Evolutionary conservation across 2,888 invertebrate genomes (phyloP).

Genomic region (Apeira syringaria): DNA sequence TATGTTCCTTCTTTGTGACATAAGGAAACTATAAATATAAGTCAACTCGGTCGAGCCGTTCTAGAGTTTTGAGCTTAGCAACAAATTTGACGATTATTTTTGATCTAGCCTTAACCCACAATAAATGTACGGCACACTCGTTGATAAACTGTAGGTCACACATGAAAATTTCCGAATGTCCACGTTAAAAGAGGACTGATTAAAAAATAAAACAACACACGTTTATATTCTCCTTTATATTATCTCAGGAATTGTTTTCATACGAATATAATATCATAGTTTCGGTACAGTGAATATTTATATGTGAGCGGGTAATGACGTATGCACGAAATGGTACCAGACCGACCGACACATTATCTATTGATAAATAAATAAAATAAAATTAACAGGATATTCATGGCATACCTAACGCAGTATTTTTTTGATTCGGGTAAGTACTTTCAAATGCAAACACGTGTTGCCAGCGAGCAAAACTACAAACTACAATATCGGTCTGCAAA

Average conservation of each 20-base stretch:
- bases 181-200: neutral
- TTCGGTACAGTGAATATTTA: constrained; percentile 73
- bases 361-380: constrained; percentile 5
- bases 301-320: constrained; percentile 73
- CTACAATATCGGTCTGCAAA: constrained; percentile 35
- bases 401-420: neutral
- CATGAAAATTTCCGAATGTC: no score
- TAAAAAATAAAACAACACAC: constrained; percentile 54
- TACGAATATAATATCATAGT: constrained; percentile 77
- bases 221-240: constrained; percentile 72
- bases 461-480: constrained; percentile 14
- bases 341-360: constrained; percentile 4
- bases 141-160: no score
- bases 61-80: no score
- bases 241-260: constrained; percentile 73
- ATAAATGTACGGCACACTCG: no score
- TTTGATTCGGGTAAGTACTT: constrained; percentile 13
- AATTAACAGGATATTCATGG: neutral
- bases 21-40: no score
- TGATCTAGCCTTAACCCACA: no score
- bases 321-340: constrained; percentile 51
- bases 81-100: no score
- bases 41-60: no score
- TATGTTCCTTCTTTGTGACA: no score
- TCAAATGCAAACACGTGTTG: constrained; percentile 14